Conservation (phyloP, 2,888 invertebrate genomes). For the Drosophila mulleri region DNA sequence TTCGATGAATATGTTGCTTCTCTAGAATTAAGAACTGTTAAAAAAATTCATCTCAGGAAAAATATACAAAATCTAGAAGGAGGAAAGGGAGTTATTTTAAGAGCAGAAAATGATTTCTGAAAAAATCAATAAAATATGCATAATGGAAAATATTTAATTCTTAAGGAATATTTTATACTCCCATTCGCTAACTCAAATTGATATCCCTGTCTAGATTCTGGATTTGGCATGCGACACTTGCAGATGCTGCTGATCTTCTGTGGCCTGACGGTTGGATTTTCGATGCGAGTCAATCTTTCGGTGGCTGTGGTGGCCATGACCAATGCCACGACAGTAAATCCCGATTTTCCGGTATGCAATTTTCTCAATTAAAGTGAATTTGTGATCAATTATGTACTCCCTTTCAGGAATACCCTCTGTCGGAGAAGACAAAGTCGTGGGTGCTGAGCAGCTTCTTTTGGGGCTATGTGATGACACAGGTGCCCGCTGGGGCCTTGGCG, state of each 20-base stretch:
- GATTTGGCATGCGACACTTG: slow-evolving; percentile 87
- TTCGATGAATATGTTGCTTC: not conserved
- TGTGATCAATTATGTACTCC: rapidly evolving
- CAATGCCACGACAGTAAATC: slow-evolving; percentile 83
- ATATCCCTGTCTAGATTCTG: slow-evolving; percentile 51
- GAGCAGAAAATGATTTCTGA: not conserved
- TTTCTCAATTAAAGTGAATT: not conserved
- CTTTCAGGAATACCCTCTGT: slow-evolving; percentile 87
- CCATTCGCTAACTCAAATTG: not conserved
- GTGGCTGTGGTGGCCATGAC: slow-evolving; percentile 92
- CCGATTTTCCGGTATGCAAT: slow-evolving; percentile 79
- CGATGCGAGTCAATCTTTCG: slow-evolving; percentile 89
- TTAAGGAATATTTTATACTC: too few species aligned
- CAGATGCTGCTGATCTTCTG: slow-evolving; percentile 88
- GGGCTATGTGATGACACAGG: slow-evolving; percentile 88
- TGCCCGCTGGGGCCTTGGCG: slow-evolving; percentile 89
- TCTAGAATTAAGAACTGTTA: too few species aligned
- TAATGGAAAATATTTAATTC: too few species aligned
- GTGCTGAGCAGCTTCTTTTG: slow-evolving; percentile 89
- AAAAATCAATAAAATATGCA: too few species aligned
- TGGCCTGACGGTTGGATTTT: slow-evolving; percentile 88
- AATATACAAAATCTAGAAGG: too few species aligned
- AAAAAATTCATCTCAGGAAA: too few species aligned
- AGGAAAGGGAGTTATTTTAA: too few species aligned
- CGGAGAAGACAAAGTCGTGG: slow-evolving; percentile 86